Conservation (phyloP, 2,888 invertebrate species). For the Petrolisthes manimaculis region DNA sequence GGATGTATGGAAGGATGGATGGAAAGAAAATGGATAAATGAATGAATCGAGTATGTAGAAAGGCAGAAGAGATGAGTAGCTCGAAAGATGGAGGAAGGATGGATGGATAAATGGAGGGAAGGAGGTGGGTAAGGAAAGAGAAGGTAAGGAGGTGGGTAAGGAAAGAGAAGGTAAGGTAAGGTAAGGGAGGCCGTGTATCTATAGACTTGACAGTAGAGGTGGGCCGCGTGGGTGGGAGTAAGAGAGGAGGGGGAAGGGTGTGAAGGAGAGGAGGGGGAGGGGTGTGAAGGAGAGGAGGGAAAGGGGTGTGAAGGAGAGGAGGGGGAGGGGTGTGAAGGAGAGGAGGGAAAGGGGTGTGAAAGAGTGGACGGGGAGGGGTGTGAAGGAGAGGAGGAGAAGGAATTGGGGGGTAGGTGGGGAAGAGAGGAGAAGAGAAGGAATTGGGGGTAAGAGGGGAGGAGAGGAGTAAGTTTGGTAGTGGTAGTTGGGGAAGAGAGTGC, state of each 20-base stretch:
- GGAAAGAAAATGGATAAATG: not conserved
- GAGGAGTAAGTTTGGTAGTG: slow-evolving; percentile 10
- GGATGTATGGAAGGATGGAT: not conserved
- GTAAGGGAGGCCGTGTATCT: not conserved
- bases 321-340: not conserved
- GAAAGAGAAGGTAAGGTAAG: not conserved
- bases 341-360: slow-evolving; percentile 14
- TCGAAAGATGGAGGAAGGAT: not conserved
- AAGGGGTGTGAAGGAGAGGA: not conserved
- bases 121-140: not conserved
- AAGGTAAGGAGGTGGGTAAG: not conserved
- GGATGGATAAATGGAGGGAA: not conserved
- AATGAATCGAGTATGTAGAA: not conserved
- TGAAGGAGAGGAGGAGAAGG: not conserved
- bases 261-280: slow-evolving; percentile 12
- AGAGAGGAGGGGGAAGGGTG: slow-evolving; percentile 14
- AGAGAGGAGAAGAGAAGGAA: not conserved
- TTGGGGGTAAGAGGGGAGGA: slow-evolving; percentile 3
- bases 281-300: not conserved
- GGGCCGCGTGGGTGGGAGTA: not conserved
- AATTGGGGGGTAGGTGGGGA: not conserved
- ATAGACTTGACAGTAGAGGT: not conserved
- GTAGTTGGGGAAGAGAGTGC: slow-evolving; percentile 1
- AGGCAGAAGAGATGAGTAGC: not conserved
- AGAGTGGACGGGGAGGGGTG: slow-evolving; percentile 10